A percentile compares a stretch with the other conserved stretches of the same genome.
Evolutionary conservation across 2,113 vertebrate genomes (phyloP).

Genomic region (Psittacus erithacus): DNA sequence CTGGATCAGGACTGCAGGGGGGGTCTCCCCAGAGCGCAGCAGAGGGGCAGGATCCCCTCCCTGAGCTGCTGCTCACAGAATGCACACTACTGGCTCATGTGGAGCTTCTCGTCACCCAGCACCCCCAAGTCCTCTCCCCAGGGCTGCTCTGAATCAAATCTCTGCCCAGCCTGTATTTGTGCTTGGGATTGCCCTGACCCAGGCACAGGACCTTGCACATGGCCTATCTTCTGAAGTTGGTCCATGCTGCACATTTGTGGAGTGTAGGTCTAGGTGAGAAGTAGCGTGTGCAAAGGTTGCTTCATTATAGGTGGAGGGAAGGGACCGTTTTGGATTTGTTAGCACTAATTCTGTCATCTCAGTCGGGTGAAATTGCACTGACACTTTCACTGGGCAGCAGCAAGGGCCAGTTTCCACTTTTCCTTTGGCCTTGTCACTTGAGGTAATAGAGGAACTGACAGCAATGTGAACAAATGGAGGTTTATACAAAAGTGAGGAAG

Average conservation of each 20-base stretch:
- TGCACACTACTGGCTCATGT: neutral
- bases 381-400: neutral
- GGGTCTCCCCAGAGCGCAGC: neutral
- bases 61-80: neutral
- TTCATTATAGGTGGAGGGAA: neutral
- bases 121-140: neutral
- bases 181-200: neutral
- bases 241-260: fast-evolving
- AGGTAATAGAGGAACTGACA: neutral
- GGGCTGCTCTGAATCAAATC: neutral
- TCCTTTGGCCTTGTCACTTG: neutral
- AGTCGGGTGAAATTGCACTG: fast-evolving
- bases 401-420: fast-evolving
- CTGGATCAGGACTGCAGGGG: neutral
- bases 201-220: neutral
- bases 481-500: neutral
- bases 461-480: neutral
- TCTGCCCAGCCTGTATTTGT: neutral
- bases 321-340: fast-evolving
- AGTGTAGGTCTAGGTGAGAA: neutral
- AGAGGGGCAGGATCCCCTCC: neutral
- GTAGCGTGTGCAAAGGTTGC: neutral
- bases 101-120: neutral
- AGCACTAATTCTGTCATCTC: neutral
- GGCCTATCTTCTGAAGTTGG: neutral